phyloP scores from a whole-genome alignment of 2,888 invertebrate species.

The Eupithecia insigniata region DNA sequence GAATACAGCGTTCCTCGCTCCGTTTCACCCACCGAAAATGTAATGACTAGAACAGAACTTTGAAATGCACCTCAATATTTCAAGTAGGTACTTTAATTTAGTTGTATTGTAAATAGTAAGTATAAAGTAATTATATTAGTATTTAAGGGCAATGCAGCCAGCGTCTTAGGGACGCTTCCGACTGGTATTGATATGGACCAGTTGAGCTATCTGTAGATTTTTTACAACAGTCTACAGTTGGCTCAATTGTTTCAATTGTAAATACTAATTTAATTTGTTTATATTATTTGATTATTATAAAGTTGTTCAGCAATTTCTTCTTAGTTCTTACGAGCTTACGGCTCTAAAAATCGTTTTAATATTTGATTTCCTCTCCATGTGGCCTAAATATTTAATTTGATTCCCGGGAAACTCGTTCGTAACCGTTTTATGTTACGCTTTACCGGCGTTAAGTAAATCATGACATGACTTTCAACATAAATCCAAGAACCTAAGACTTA shows the following conservation, averaged over 20 bases:
- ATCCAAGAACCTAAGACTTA: neutral
- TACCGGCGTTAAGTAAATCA: conserved; percentile 36
- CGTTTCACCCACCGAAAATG: conserved; percentile 57
- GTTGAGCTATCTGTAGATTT: too few species aligned
- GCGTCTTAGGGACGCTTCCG: too few species aligned
- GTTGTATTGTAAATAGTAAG: too few species aligned
- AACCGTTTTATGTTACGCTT: conserved; percentile 41
- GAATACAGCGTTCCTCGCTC: conserved; percentile 53
- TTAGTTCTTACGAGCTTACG: conserved; percentile 27
- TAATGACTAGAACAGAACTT: conserved; percentile 39
- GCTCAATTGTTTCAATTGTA: too few species aligned
- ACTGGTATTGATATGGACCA: too few species aligned
- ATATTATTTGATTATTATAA: too few species aligned
- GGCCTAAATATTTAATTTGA: conserved; percentile 44
- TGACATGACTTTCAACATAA: conserved; percentile 13
- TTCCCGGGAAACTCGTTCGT: conserved; percentile 39
- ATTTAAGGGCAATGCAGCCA: too few species aligned
- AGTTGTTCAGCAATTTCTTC: conserved; percentile 34
- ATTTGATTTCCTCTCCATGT: conserved; percentile 41
- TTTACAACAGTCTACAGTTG: too few species aligned
- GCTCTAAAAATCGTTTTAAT: conserved; percentile 44
- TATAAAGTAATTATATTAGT: too few species aligned
- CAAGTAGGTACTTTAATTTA: conserved; percentile 20
- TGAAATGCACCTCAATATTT: neutral
- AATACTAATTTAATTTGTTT: too few species aligned